Base-by-base conservation (phyloP, 2,113 vertebrate species). In the Promerops cafer region DNA sequence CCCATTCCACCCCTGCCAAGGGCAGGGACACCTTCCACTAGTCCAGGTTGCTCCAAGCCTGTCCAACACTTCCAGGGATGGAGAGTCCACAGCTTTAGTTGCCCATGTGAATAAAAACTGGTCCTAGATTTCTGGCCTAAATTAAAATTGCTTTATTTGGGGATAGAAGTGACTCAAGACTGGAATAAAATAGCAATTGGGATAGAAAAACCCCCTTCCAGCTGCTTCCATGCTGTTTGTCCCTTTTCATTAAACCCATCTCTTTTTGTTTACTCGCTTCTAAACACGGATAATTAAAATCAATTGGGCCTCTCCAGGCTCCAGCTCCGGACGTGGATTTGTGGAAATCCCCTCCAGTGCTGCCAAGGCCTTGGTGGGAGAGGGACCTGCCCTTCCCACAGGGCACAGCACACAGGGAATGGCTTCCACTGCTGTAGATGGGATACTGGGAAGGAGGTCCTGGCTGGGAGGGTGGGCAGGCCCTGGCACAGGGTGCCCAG, bases 401-500 rank as follows among this genome's bases (percentile, higher is more conserved):
- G n/a, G n/a, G n/a, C n/a, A 24, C 21, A 6, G 30, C 52, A 10
- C 47, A 3, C 23, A 4, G 59, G 47, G 26, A 44, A 23, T 30
- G 76, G 47, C 23, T 64, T 27, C 47, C 72, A 37, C 1, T 44
- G 31, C 30, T 52, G 20, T 13, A 1, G 20, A 1, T 37, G 33
- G 60, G 40, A 27, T 8, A 1, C 2, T 8, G 52, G 63, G n/a
- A 7, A 31, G 39, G 61, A 14, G 37, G 19, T 54, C 0, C 5
- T 27, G 3, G 0, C 11, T 76, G 54, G 0, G 13, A 76, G n/a
- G 20, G 26, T 20, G 22, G 30, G 11, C 1, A 56, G 39, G 31
- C 31, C 31, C 40, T n/a, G 17, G 47, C 47, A 47, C 47, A 23
- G 45, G 45, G 45, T 14, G 24, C 33, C 42, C 40, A 26, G 30